Percentiles rank a stretch among this genome's conserved stretches.
Evolutionary conservation across 2,113 vertebrate species (phyloP).

Genomic region (Menura novaehollandiae): DNA sequence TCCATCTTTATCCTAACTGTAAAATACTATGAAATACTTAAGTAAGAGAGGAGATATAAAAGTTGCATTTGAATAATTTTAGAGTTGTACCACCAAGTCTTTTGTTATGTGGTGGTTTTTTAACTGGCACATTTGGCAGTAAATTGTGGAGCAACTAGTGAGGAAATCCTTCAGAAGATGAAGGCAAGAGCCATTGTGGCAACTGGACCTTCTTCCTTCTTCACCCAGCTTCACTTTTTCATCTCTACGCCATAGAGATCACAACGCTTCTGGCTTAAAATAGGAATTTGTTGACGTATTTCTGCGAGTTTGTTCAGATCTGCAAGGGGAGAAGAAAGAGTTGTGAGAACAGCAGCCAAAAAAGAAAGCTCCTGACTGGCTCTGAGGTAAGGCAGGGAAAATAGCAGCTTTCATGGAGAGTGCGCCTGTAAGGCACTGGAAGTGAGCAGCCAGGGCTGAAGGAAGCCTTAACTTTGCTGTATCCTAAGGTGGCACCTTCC

Average conservation of each 20-base stretch:
- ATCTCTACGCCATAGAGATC: slow-evolving; percentile 83
- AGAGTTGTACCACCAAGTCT: background rate
- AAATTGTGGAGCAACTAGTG: background rate
- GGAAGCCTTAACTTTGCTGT: background rate
- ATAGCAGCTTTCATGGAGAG: background rate
- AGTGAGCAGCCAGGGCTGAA: background rate
- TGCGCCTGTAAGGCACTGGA: background rate
- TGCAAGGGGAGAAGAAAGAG: slow-evolving; percentile 52
- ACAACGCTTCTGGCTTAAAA: slow-evolving; percentile 82
- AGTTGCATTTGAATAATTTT: background rate
- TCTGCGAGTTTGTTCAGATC: slow-evolving; percentile 90
- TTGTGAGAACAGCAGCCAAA: background rate
- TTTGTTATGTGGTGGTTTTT: background rate
- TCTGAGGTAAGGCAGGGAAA: background rate
- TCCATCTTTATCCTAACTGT: background rate
- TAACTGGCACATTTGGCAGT: background rate
- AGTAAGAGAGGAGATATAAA: background rate
- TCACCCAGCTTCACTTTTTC: slow-evolving; percentile 44
- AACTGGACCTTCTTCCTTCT: background rate
- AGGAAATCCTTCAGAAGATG: background rate
- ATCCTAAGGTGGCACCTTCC: background rate
- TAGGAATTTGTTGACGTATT: slow-evolving; percentile 90
- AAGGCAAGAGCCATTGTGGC: background rate
- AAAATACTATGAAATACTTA: background rate
- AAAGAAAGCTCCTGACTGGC: background rate